A percentile compares a stretch with the other conserved stretches of the same genome.
Evolutionary conservation across 2,888 invertebrate species (phyloP).

Genomic region (Brachypalpus laphriformis): DNA sequence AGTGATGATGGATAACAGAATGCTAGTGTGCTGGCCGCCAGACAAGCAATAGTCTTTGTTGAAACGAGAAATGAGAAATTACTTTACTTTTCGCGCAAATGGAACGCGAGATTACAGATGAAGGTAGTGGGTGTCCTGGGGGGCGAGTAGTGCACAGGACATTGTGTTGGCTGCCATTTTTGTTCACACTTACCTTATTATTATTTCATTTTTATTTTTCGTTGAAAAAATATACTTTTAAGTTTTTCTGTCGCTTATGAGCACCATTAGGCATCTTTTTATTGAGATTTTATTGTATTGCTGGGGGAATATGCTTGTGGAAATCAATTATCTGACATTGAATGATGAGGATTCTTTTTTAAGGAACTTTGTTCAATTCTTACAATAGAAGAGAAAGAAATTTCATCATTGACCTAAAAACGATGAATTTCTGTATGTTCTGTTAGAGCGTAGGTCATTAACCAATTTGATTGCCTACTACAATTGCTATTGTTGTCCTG

Average conservation of each 20-base stretch:
- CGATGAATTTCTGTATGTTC: background rate
- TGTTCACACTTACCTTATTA: slow-evolving; percentile 29
- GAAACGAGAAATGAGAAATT: slow-evolving; percentile 63
- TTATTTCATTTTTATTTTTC: slow-evolving; percentile 16
- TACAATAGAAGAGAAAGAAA: background rate
- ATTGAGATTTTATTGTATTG: slow-evolving; percentile 34
- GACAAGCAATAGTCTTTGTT: slow-evolving; percentile 56
- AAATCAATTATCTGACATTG: slow-evolving; percentile 6
- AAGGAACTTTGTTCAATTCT: background rate
- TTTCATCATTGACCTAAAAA: background rate
- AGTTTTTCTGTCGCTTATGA: slow-evolving; percentile 47
- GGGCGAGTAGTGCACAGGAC: background rate
- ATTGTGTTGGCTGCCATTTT: slow-evolving; percentile 24
- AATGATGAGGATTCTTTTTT: background rate
- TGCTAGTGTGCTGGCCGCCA: slow-evolving; percentile 47
- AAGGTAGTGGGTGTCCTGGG: background rate
- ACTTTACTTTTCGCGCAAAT: slow-evolving; percentile 63
- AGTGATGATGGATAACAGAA: slow-evolving; percentile 58
- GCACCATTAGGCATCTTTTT: slow-evolving; percentile 61
- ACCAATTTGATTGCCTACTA: slow-evolving; percentile 10
- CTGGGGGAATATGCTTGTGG: background rate
- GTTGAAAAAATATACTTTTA: slow-evolving; percentile 18
- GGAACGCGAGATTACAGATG: slow-evolving; percentile 57
- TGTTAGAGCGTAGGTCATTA: slow-evolving; percentile 1
- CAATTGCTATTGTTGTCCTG: background rate